phyloP scores from a whole-genome alignment of 2,797 vertebrate genomes.

The Cuniculus paca region DNA sequence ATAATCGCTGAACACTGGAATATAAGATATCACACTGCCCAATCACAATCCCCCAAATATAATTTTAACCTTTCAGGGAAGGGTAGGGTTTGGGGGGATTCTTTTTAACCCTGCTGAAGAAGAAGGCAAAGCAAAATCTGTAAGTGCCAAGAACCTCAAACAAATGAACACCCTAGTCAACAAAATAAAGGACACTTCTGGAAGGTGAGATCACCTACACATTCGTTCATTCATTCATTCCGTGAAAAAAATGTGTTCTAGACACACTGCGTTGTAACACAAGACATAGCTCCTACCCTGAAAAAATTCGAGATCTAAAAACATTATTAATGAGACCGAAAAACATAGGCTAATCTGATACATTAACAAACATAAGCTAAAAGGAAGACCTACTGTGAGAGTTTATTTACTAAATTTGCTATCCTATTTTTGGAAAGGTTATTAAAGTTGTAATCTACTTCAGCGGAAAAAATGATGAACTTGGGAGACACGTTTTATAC shows the following conservation, averaged over 20 bases:
- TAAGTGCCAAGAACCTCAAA: not conserved
- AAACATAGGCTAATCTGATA: constrained; percentile 30
- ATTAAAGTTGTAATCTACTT: constrained; percentile 63
- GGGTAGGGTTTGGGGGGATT: not conserved
- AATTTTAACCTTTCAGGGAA: constrained; percentile 57
- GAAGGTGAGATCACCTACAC: constrained; percentile 6
- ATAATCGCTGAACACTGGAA: constrained; percentile 9
- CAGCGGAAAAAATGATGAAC: constrained; percentile 34
- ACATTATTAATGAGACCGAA: constrained; percentile 23
- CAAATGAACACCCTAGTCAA: not conserved
- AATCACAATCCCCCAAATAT: not conserved
- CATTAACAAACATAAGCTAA: constrained; percentile 23
- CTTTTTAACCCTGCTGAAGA: constrained; percentile 39
- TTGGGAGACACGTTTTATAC: constrained; percentile 45
- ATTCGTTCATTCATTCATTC: not conserved
- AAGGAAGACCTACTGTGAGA: not conserved
- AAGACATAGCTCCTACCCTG: constrained; percentile 26
- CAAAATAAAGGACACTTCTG: constrained; percentile 49
- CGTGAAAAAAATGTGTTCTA: constrained; percentile 27
- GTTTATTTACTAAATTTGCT: constrained; percentile 46
- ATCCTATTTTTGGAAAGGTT: constrained; percentile 36
- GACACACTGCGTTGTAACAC: not conserved
- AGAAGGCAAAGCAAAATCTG: constrained; percentile 57
- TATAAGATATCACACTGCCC: constrained; percentile 11
- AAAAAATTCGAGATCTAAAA: constrained; percentile 54